phyloP scores from a whole-genome alignment of 2,113 vertebrate genomes.

The Petroica traversi region DNA sequence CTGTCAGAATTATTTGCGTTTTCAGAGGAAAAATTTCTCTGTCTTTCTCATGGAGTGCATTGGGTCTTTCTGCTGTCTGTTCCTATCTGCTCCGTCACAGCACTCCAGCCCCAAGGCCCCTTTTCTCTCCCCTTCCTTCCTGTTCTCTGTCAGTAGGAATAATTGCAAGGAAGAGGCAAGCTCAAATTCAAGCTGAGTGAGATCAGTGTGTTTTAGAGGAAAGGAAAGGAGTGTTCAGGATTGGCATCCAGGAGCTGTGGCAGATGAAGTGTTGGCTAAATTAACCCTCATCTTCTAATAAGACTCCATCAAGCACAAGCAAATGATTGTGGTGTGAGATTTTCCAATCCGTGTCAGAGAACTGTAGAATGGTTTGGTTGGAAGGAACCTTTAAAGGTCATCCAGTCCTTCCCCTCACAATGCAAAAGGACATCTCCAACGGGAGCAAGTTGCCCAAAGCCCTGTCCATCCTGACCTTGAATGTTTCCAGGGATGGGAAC shows the following conservation, averaged over 20 bases:
- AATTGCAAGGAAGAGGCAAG: constrained; percentile 7
- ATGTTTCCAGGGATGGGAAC: neutral
- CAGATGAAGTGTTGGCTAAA: neutral
- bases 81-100: neutral
- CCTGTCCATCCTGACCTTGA: neutral
- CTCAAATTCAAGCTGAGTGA: constrained; percentile 23
- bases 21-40: neutral
- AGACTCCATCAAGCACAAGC: neutral
- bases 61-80: constrained; percentile 36
- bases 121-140: constrained; percentile 24
- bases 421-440: neutral
- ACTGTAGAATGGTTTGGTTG: neutral
- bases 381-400: neutral
- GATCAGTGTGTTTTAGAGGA: neutral
- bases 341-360: neutral
- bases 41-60: neutral
- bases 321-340: neutral
- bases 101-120: constrained; percentile 10
- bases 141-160: constrained; percentile 52
- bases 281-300: neutral
- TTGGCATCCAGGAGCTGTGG: neutral
- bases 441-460: neutral
- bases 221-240: neutral
- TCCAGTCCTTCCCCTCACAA: neutral
- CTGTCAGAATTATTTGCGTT: constrained; percentile 5